phyloP scores from a whole-genome alignment of 2,888 invertebrate species.

The Strigamia crassipes region DNA sequence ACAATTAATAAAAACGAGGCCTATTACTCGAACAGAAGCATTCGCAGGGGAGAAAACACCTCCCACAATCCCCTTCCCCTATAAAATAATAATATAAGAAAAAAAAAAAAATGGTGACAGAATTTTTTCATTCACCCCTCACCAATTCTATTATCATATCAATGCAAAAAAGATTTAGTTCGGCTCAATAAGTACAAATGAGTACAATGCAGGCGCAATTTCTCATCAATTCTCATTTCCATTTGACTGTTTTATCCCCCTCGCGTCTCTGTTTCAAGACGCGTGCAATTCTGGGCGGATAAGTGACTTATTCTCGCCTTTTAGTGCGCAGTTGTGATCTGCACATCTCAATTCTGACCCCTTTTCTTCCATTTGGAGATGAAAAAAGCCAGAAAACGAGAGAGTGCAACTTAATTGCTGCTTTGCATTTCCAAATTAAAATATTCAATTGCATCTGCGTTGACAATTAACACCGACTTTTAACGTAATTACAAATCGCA shows the following conservation, averaged over 20 bases:
- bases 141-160: neutral
- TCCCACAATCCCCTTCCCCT: neutral
- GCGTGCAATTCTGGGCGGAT: no score
- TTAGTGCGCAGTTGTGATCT: no score
- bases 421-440: neutral
- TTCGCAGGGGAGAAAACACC: neutral
- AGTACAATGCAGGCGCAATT: neutral
- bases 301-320: no score
- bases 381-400: neutral
- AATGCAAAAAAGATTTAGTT: conserved; percentile 3
- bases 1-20: no score
- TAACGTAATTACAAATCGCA: conserved; percentile 12
- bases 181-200: conserved; percentile 4
- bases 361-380: neutral
- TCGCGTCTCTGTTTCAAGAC: no score
- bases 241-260: no score
- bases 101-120: neutral
- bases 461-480: conserved; percentile 1
- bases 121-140: conserved; percentile 5
- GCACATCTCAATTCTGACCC: neutral
- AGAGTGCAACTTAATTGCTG: neutral
- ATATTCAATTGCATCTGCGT: conserved; percentile 1
- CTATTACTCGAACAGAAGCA: no score
- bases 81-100: no score
- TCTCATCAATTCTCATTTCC: neutral